Conservation (phyloP, 2,113 vertebrate genomes). For the Sinocyclocheilus maitianheensis region DNA sequence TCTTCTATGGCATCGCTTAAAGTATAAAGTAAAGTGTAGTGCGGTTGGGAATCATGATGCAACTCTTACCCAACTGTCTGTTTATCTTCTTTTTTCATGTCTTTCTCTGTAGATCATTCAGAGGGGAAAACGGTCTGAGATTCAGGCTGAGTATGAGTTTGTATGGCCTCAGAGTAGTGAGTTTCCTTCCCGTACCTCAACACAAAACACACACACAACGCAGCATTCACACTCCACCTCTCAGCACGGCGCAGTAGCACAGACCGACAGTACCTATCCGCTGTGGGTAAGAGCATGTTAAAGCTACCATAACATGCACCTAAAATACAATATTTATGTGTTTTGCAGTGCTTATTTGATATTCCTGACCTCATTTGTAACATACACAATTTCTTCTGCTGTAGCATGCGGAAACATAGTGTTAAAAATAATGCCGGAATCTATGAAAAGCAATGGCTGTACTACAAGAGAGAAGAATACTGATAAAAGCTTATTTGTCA, state of each 20-base stretch:
- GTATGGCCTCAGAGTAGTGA: constrained; percentile 78
- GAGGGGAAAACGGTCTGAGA: constrained; percentile 85
- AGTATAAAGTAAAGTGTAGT: not conserved
- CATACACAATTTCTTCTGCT: not conserved
- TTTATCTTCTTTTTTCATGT: not conserved
- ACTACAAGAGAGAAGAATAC: not conserved
- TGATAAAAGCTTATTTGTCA: not conserved
- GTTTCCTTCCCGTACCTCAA: constrained; percentile 62
- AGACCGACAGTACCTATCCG: constrained; percentile 66
- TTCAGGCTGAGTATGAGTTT: constrained; percentile 78
- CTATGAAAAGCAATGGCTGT: not conserved
- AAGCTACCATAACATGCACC: not conserved
- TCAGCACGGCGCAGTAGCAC: constrained; percentile 66
- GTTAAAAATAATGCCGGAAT: not conserved
- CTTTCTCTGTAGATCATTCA: constrained; percentile 83
- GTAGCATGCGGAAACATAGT: not conserved
- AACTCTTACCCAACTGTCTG: not conserved
- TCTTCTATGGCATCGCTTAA: no score
- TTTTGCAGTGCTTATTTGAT: not conserved
- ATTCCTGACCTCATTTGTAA: not conserved
- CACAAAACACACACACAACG: not conserved
- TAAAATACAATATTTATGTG: not conserved
- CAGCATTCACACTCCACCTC: constrained; percentile 58
- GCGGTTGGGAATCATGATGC: not conserved
- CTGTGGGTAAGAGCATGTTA: constrained; percentile 83